Conservation (phyloP, 2,113 vertebrate species). For the Sebastes fasciatus region DNA sequence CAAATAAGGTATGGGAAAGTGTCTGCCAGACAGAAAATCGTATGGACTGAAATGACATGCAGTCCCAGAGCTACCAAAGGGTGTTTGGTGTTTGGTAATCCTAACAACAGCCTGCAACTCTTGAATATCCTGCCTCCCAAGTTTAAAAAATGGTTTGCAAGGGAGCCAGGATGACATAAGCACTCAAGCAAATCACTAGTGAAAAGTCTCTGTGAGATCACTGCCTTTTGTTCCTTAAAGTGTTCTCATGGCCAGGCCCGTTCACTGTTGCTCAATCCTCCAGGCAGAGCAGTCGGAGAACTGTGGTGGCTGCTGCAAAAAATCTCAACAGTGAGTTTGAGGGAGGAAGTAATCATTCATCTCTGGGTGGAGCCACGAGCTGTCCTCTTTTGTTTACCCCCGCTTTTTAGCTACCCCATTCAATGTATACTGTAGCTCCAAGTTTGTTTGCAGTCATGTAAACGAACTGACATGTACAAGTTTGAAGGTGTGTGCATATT, state of each 20-base stretch:
- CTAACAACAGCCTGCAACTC: constrained; percentile 38
- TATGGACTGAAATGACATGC: constrained; percentile 29
- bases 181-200: constrained; percentile 17
- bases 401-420: not conserved
- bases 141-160: constrained; percentile 29
- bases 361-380: constrained; percentile 53
- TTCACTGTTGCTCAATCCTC: constrained; percentile 65
- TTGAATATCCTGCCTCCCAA: constrained; percentile 48
- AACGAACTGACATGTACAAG: not conserved
- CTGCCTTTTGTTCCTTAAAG: constrained; percentile 35
- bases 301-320: constrained; percentile 38
- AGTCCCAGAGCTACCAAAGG: constrained; percentile 31
- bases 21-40: constrained; percentile 59
- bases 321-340: constrained; percentile 39
- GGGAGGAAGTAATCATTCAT: constrained; percentile 72
- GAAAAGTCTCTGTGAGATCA: constrained; percentile 36
- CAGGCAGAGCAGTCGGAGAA: constrained; percentile 24
- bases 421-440: not conserved
- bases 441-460: not conserved
- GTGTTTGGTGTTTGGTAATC: constrained; percentile 32
- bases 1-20: constrained; percentile 38
- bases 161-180: constrained; percentile 30
- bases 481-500: not conserved
- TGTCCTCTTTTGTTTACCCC: constrained; percentile 49
- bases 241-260: constrained; percentile 35